Conservation (phyloP, 64 coral and sea anemone genomes). For the Porites australiensis region DNA sequence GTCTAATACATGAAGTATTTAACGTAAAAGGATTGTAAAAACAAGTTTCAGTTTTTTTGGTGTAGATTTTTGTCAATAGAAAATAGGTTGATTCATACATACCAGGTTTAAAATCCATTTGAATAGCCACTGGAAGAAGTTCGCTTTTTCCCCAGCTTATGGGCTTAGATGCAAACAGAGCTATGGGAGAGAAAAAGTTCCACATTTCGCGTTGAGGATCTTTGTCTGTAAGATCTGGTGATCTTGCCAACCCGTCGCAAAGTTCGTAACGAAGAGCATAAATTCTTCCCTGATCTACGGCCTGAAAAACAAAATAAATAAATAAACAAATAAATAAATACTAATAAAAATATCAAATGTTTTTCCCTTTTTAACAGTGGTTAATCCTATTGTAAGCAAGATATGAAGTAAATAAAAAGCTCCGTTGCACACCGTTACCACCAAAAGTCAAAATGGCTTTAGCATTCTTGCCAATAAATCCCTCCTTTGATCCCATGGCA, state of each 20-base stretch:
- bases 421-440: too few species aligned
- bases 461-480: too few species aligned
- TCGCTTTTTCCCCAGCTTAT: not conserved
- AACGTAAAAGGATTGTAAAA: too few species aligned
- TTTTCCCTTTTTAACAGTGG: too few species aligned
- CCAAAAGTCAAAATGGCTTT: too few species aligned
- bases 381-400: too few species aligned
- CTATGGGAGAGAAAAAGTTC: conserved; percentile 58
- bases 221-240: conserved; percentile 25
- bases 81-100: not conserved
- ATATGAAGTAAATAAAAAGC: too few species aligned
- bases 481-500: too few species aligned
- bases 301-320: conserved; percentile 18
- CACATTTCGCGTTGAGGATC: conserved; percentile 49
- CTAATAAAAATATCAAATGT: too few species aligned
- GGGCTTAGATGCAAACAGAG: conserved; percentile 30
- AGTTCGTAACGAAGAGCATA: conserved; percentile 52
- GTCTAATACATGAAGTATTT: too few species aligned
- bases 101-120: conserved; percentile 71
- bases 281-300: not conserved
- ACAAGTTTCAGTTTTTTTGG: not conserved
- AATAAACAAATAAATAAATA: too few species aligned
- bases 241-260: not conserved
- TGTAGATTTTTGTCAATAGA: not conserved
- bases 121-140: conserved; percentile 67